Base-by-base conservation (phyloP, 1,140 invertebrate genomes). In the Zaprionus gabonicus region DNA sequence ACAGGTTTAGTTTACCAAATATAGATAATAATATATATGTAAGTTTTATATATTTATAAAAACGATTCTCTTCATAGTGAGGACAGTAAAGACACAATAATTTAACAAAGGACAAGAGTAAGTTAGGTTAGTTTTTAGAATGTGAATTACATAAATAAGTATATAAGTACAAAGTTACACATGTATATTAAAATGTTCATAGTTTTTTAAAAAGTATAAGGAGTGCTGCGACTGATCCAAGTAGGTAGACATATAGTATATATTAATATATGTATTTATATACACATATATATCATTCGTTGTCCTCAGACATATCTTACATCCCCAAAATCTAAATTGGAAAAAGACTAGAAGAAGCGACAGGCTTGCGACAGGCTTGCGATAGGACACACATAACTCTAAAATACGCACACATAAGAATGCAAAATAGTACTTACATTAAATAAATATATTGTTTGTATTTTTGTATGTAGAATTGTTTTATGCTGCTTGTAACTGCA, bases 391-490 rank as follows among this genome's bases (percentile, higher is more conserved):
- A 44, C 10, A 20, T 44, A 20, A n/a, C 41, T 17, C 41, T 28
- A 57, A 57, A 36, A 57, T 57, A 31, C 7, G 38, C 27, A 46
- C 23, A 57, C 4, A 28, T 51, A 36, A 17, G 31, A 38, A 44
- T 58, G 6, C 27, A 56, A 55, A 55, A 25, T 55, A 55, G 38
- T 41, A 55, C 23, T 25, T 28, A 23, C 25, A 55, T 55, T 55
- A 25, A 55, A 56, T 56, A 56, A n/a, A 28, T 25, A 53, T 31
- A 57, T 57, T 57, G 9, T 15, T 13, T 27, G 5, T 20, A 3
- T 27, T 44, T 17, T 7, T 46, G n/a, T n/a, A 17, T 46, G 41
- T 17, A 46, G n/a, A 46, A 17, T 20, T 46, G n/a, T 17, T 6
- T 46, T 46, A 46, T 46, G 1, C n/a, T 17, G 6, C 6, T 46